These are phyloP conservation scores for Odobenus rosmarus DNA, from an alignment of 2,113 vertebrate genomes.

Conservation along the genomic window DNA sequence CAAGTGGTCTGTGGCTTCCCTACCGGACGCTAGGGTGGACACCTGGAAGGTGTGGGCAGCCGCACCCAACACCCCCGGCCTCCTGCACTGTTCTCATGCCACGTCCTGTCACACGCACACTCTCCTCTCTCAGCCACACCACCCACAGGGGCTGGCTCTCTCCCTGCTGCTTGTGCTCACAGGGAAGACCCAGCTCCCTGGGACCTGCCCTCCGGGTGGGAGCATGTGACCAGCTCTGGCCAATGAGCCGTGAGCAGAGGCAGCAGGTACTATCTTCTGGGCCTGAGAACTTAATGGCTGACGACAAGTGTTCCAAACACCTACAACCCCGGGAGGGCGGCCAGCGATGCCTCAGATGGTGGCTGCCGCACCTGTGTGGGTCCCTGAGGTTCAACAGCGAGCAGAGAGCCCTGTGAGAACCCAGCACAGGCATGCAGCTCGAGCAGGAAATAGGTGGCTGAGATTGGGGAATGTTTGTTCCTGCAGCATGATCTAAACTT, in stretches of 20 bases:
- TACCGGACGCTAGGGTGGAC: not conserved
- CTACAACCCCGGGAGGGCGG: too few species aligned
- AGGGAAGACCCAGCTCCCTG: not conserved
- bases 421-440: not conserved
- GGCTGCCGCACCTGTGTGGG: not conserved
- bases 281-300: not conserved
- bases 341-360: not conserved
- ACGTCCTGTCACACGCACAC: fast-evolving
- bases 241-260: not conserved
- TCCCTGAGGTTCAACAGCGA: not conserved
- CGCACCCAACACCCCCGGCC: too few species aligned
- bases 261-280: not conserved
- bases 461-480: not conserved
- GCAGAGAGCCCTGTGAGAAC: not conserved
- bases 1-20: not conserved
- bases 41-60: not conserved
- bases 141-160: not conserved
- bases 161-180: not conserved
- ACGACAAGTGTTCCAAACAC: not conserved
- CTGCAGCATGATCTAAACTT: not conserved
- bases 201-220: not conserved
- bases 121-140: not conserved
- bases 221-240: not conserved
- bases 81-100: not conserved
- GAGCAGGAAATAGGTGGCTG: not conserved